A percentile compares a stretch with the other conserved stretches of the same genome.
phyloP scores from a whole-genome alignment of 2,888 invertebrate genomes.

The Hecatera dysodea region DNA sequence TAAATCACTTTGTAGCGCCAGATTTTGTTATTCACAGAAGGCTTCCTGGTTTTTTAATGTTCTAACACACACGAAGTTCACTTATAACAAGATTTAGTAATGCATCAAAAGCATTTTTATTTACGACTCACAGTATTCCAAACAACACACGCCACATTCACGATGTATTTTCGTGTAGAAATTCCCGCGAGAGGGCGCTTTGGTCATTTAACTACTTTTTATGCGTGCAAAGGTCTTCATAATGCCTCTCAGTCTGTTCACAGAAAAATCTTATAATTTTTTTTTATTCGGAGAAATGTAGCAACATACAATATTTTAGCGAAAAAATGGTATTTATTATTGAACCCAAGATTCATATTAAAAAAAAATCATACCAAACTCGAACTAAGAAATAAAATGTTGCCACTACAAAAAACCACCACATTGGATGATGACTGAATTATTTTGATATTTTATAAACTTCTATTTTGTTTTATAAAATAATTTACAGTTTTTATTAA shows the following conservation, averaged over 20 bases:
- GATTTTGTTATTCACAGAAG: slow-evolving; percentile 72
- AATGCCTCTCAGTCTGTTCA: neutral
- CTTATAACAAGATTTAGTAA: slow-evolving; percentile 77
- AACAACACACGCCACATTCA: slow-evolving; percentile 92
- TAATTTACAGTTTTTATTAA: too few species aligned
- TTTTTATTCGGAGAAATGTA: neutral
- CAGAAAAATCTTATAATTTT: neutral
- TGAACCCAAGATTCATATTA: neutral
- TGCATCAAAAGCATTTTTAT: slow-evolving; percentile 87
- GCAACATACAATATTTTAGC: neutral
- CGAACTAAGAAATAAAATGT: slow-evolving; percentile 9
- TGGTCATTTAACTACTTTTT: slow-evolving; percentile 40
- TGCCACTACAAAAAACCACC: neutral
- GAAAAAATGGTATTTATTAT: neutral
- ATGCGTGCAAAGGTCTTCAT: slow-evolving; percentile 33
- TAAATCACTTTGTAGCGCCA: slow-evolving; percentile 75
- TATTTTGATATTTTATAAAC: neutral
- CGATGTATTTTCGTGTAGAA: slow-evolving; percentile 85
- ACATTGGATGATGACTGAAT: neutral
- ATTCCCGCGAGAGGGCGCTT: slow-evolving; percentile 84
- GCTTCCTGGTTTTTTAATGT: slow-evolving; percentile 71
- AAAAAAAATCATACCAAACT: neutral
- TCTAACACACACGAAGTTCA: slow-evolving; percentile 78
- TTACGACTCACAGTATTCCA: slow-evolving; percentile 89
- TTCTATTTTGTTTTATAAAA: too few species aligned